Percentiles rank a stretch among this genome's conserved stretches.
These are phyloP conservation scores for Lasioglossum malachurum DNA, from an alignment of 2,888 invertebrate species.

Conservation along the genomic window DNA sequence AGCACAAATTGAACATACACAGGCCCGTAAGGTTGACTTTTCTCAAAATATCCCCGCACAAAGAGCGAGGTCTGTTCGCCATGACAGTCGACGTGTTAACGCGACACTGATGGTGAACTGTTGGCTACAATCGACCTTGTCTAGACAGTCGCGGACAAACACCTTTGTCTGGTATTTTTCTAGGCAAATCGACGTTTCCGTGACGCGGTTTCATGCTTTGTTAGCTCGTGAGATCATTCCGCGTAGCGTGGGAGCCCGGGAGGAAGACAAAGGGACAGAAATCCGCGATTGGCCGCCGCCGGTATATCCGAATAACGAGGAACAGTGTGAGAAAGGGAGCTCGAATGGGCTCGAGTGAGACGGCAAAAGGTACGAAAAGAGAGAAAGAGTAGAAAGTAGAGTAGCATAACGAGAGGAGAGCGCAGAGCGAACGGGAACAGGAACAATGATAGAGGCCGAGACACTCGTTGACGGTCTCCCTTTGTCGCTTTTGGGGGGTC, in stretches of 20 bases:
- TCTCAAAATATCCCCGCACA: neutral
- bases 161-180: conserved; percentile 32
- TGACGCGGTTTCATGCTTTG: conserved; percentile 28
- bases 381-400: neutral
- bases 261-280: conserved; percentile 18
- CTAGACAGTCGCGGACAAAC: neutral
- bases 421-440: conserved; percentile 1
- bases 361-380: neutral
- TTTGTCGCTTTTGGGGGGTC: neutral
- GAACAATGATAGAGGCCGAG: conserved; percentile 20
- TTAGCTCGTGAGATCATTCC: neutral
- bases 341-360: neutral
- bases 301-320: neutral
- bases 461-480: conserved; percentile 18
- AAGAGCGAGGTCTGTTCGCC: neutral
- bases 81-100: neutral
- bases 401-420: neutral
- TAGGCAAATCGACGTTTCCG: conserved; percentile 35
- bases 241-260: neutral
- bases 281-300: neutral
- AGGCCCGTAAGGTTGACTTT: neutral
- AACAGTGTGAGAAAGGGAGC: neutral
- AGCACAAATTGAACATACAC: fast-evolving
- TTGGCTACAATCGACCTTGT: neutral
- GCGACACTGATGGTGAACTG: neutral